Evolutionary conservation across 2,797 vertebrate species (phyloP).

Genomic region (Siniperca undulata): DNA sequence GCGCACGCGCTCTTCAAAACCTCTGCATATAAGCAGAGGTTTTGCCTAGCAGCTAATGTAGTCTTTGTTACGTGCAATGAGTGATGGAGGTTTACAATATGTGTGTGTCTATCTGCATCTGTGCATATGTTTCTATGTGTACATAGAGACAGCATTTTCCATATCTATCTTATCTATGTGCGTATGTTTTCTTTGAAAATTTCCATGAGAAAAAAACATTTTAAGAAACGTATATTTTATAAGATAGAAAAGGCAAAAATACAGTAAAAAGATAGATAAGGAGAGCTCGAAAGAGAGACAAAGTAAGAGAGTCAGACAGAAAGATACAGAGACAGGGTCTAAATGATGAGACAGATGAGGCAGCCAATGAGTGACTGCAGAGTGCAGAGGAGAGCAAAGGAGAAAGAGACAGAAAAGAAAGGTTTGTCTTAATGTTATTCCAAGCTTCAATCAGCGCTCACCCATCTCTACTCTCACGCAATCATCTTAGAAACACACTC

Average conservation of each 20-base stretch:
- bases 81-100: not conserved
- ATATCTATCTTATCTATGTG: not conserved
- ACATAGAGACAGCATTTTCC: not conserved
- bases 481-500: conserved; percentile 57
- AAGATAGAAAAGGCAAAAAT: not conserved
- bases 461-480: conserved; percentile 54
- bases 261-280: not conserved
- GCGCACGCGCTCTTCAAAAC: not conserved
- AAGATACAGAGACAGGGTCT: conserved; percentile 36
- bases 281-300: conserved; percentile 6
- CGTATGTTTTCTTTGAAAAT: not conserved
- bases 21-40: not conserved
- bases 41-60: not conserved
- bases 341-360: conserved; percentile 67
- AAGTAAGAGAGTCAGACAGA: conserved; percentile 26
- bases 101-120: not conserved
- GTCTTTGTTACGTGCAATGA: conserved; percentile 13
- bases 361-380: conserved; percentile 63
- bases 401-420: conserved; percentile 61
- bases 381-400: conserved; percentile 48
- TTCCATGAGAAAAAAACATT: not conserved
- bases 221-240: not conserved
- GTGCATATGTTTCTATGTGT: not conserved
- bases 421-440: conserved; percentile 72
- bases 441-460: conserved; percentile 68